Evolutionary conservation across 2,888 invertebrate genomes (phyloP).

Genomic region (Tenthredo amoena): DNA sequence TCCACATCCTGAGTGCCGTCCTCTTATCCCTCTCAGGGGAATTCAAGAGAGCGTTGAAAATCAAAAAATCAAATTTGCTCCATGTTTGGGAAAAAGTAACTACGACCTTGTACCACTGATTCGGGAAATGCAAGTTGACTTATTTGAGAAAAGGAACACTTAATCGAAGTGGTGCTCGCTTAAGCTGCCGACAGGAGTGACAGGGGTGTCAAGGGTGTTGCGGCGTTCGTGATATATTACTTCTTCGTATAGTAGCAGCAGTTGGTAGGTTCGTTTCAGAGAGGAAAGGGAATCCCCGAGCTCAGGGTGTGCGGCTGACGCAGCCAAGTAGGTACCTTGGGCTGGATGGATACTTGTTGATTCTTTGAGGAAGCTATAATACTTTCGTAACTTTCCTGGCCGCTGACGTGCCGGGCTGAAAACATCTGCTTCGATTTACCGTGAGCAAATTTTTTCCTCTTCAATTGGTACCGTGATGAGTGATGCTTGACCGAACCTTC

Average conservation of each 20-base stretch:
- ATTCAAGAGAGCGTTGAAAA: not conserved
- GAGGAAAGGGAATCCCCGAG: constrained; percentile 55
- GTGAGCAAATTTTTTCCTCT: not conserved
- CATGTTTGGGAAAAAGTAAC: not conserved
- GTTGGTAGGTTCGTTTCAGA: constrained; percentile 33
- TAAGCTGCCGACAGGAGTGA: constrained; percentile 74
- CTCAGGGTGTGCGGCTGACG: constrained; percentile 59
- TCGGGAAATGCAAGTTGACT: constrained; percentile 17
- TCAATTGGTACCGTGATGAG: not conserved
- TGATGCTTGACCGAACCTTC: not conserved
- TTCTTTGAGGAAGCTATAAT: constrained; percentile 61
- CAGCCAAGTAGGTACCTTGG: constrained; percentile 61
- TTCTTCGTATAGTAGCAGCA: constrained; percentile 46
- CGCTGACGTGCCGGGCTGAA: constrained; percentile 27
- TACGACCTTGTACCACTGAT: not conserved
- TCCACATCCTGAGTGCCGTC: not conserved
- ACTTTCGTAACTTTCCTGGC: constrained; percentile 47
- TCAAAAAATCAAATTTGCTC: not conserved
- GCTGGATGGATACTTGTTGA: constrained; percentile 71
- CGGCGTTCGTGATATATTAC: constrained; percentile 66
- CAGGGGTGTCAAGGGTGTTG: constrained; percentile 62
- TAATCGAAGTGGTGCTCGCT: constrained; percentile 75
- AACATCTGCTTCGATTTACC: constrained; percentile 45
- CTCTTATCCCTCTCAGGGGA: not conserved
- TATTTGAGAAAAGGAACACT: constrained; percentile 65